A percentile compares a stretch with the other conserved stretches of the same genome.
Evolutionary conservation across 1,140 invertebrate genomes (phyloP).

Genomic region (Philotrypesis tridentata): DNA sequence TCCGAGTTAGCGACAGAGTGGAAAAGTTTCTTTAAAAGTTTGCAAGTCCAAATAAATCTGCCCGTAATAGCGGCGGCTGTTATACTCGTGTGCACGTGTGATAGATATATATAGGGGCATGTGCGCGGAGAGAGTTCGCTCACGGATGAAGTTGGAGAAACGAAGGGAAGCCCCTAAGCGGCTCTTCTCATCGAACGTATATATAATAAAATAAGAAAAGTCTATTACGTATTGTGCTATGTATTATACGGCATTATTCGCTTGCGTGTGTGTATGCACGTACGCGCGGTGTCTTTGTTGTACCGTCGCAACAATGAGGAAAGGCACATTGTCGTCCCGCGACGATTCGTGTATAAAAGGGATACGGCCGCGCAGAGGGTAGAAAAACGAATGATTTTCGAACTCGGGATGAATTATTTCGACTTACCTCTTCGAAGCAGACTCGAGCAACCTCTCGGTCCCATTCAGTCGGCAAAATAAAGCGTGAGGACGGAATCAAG

Average conservation of each 20-base stretch:
- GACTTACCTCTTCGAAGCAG: not conserved
- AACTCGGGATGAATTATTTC: no score
- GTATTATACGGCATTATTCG: not conserved
- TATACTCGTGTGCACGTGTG: no score
- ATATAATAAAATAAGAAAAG: not conserved
- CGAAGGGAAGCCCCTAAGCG: not conserved
- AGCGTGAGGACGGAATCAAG: not conserved
- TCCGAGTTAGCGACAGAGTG: not conserved
- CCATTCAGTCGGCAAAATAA: not conserved
- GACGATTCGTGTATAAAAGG: not conserved
- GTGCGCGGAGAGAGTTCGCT: not conserved
- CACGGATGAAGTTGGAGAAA: slow-evolving; percentile 8
- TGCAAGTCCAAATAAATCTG: slow-evolving; percentile 1
- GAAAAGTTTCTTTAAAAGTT: slow-evolving; percentile 11
- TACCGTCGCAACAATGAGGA: not conserved
- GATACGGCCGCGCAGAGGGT: not conserved
- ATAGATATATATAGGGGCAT: not conserved
- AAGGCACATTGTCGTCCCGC: not conserved
- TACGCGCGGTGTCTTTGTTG: not conserved
- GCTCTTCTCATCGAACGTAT: not conserved
- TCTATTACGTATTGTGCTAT: not conserved
- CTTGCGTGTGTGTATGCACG: not conserved
- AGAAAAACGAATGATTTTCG: no score
- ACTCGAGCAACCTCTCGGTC: no score
- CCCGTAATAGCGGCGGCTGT: not conserved